Evolutionary conservation across 2,888 invertebrate species (phyloP), one percentile per base, ranked within the genome.

Genomic region (Macaria liturata): DNA sequence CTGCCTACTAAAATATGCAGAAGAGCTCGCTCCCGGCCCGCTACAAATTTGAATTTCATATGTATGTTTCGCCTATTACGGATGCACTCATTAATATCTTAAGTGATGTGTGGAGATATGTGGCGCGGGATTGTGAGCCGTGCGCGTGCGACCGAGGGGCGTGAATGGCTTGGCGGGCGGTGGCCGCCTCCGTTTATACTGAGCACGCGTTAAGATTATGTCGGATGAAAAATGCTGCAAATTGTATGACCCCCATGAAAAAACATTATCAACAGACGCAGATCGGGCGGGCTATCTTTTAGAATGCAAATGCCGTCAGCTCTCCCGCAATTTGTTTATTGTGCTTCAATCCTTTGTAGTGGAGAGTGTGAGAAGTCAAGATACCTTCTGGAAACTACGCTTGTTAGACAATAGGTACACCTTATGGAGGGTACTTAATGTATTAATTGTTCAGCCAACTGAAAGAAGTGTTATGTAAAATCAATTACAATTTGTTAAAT

Each of bases 61-160:
- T 88, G 88, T 89, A 90, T 91, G 90, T 89, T 91, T 89, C 88
- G 80, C 86, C 89, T 91, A 91, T 91, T 91, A 91, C 88, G 84
- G 87, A 91, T 91, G 91, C 91, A 86, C 88, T 91, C 91, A 91
- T 91, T 91, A 91, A 91, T 91, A 91, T 87, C 88, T 89, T 90
- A 89, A 90, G 88, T 89, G 90, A 90, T 88, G 86, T 90, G 87
- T 86, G 82, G 79, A 78, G 74, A 68, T 68, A 66, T 68, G 68
- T 62, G 61, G 58, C 65, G 69, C 57, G 70, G 78, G 74, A 86
- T 74, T 80, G 70, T 83, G 72, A 69, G 78, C 87, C 77, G 71
- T 84, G 77, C 64, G 34, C 55, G 67, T 48, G 57, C 53, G 65
- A 54, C 49, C 55, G 63, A 70, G 75, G 66, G 66, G 74, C 64